phyloP scores from a whole-genome alignment of 30 jellyfish, hydroid and myxozoan species.

The Aurelia coerulea region DNA sequence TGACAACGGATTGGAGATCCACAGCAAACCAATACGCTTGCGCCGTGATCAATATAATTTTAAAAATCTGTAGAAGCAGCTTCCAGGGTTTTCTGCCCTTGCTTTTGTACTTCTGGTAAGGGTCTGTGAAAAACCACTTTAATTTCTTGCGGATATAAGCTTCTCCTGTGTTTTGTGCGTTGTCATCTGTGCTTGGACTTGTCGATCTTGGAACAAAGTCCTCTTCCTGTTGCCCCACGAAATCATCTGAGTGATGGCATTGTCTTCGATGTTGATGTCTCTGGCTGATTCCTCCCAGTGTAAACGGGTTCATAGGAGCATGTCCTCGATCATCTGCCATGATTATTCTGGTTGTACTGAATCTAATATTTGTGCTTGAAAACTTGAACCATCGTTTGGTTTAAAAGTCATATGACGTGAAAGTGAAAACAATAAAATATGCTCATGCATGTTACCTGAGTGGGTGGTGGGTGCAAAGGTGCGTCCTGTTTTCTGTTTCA shows the following conservation, averaged over 20 bases:
- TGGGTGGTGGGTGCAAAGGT: no score
- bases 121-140: constrained; percentile 89
- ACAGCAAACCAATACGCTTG: constrained; percentile 92
- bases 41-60: constrained; percentile 80
- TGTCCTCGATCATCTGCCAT: constrained; percentile 26
- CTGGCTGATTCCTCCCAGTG: constrained; percentile 59
- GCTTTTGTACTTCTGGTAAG: constrained; percentile 83
- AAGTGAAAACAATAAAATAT: no score
- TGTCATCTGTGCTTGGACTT: constrained; percentile 33
- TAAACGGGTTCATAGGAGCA: constrained; percentile 58
- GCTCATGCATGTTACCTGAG: no score
- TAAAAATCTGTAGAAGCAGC: constrained; percentile 77
- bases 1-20: constrained; percentile 89
- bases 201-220: constrained; percentile 11
- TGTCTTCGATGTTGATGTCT: constrained; percentile 56
- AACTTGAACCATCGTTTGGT: no score
- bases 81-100: constrained; percentile 94
- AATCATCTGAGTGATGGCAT: constrained; percentile 26
- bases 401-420: no score
- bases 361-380: no score
- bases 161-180: constrained; percentile 55
- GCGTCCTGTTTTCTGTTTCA: no score
- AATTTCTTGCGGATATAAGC: constrained; percentile 66
- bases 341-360: not conserved
- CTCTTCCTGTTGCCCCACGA: constrained; percentile 5